phyloP scores from a whole-genome alignment of 2,797 vertebrate species.

The Lithobates pipiens region DNA sequence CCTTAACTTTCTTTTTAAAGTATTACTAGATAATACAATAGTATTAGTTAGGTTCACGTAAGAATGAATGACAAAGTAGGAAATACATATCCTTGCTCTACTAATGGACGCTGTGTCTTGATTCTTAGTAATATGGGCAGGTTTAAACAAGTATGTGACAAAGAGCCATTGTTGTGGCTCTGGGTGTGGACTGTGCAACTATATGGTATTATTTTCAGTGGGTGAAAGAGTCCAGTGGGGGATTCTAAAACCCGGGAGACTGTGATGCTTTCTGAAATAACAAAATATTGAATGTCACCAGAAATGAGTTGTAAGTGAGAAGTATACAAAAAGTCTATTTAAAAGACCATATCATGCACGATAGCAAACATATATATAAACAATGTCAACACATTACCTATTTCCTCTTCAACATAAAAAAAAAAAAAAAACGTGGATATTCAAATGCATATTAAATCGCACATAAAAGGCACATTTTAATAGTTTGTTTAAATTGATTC shows the following conservation, averaged over 20 bases:
- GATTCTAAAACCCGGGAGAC: neutral
- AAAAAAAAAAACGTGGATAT: neutral
- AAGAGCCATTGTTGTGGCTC: conserved; percentile 13
- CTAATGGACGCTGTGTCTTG: no score
- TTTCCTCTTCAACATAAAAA: neutral
- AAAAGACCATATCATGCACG: no score
- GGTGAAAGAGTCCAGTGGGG: neutral
- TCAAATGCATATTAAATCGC: no score
- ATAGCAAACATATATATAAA: neutral
- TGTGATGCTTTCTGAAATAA: neutral
- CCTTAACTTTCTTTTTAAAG: no score
- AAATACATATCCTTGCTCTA: no score
- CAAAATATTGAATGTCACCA: conserved; percentile 22
- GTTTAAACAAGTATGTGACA: neutral
- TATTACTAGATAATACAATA: no score
- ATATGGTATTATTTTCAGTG: conserved; percentile 10
- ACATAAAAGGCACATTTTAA: no score
- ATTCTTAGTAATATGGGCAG: neutral
- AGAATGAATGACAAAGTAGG: no score
- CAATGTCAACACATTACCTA: neutral
- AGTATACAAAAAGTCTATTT: no score
- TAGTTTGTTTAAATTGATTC: no score
- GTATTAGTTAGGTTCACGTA: no score
- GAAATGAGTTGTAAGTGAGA: neutral
- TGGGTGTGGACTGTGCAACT: conserved; percentile 37